These are phyloP conservation scores for Platygyra sinensis DNA, from an alignment of 64 coral and sea anemone species.

Conservation along the genomic window DNA sequence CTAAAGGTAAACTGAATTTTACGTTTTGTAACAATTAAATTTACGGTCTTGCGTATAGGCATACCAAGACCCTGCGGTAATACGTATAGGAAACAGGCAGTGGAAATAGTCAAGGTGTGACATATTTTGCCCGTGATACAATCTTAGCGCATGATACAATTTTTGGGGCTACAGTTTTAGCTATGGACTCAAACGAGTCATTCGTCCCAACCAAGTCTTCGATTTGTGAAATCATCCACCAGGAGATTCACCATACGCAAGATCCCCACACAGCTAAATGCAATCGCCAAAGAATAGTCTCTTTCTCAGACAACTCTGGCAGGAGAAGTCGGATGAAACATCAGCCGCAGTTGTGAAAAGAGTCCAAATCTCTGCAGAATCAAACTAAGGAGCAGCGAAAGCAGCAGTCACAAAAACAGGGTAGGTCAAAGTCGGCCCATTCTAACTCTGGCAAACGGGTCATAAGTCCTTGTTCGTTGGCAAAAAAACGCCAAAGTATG, in stretches of 20 bases:
- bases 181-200: background rate
- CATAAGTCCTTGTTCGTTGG: background rate
- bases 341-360: background rate
- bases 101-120: no score
- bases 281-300: background rate
- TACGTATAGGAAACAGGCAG: no score
- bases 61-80: no score
- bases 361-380: no score
- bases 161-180: no score
- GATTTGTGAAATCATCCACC: background rate
- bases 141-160: no score
- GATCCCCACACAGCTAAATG: background rate
- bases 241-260: background rate
- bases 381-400: background rate
- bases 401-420: background rate
- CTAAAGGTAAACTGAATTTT: no score
- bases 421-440: background rate
- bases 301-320: background rate
- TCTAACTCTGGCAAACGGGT: background rate
- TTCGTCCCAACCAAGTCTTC: background rate
- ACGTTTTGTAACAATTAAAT: no score
- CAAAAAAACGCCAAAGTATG: slow-evolving; percentile 49
- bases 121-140: no score
- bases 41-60: no score
- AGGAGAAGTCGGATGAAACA: background rate